These are phyloP conservation scores for Malachius bipustulatus DNA, from an alignment of 2,888 invertebrate species.

Conservation along the genomic window DNA sequence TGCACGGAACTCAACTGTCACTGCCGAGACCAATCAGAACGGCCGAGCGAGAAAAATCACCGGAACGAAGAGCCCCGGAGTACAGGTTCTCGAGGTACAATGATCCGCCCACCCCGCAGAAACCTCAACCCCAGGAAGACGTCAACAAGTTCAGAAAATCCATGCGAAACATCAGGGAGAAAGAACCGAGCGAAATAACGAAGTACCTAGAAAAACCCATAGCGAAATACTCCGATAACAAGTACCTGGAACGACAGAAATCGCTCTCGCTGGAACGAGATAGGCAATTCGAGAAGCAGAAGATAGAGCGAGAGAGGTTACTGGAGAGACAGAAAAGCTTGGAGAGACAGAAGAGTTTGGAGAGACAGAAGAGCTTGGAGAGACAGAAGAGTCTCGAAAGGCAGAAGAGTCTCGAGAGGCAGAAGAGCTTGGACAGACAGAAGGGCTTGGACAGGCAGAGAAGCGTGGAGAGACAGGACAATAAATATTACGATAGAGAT, in stretches of 20 bases:
- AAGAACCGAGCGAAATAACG: conserved; percentile 27
- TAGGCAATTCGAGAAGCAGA: conserved; percentile 9
- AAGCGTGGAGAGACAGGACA: not conserved
- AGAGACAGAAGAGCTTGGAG: conserved; percentile 16
- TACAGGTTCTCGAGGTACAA: conserved; percentile 40
- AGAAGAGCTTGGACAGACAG: conserved; percentile 10
- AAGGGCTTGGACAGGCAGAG: conserved; percentile 7
- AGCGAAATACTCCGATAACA: conserved; percentile 25
- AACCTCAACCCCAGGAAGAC: conserved; percentile 22
- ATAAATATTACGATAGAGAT: conserved; percentile 14
- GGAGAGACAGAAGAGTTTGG: conserved; percentile 16
- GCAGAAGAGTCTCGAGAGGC: conserved; percentile 9
- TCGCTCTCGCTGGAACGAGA: conserved; percentile 19
- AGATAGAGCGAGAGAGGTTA: not conserved
- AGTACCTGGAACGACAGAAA: conserved; percentile 26
- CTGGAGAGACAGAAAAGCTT: conserved; percentile 13
- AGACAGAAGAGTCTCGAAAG: conserved; percentile 20
- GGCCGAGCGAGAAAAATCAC: conserved; percentile 22
- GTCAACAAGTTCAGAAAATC: conserved; percentile 15
- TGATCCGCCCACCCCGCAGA: conserved; percentile 34
- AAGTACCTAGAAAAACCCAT: conserved; percentile 29
- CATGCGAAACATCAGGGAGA: conserved; percentile 23
- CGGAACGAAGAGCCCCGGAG: conserved; percentile 23
- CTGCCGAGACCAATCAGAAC: conserved; percentile 29
- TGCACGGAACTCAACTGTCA: conserved; percentile 42